These are phyloP conservation scores for Megaustenia siamemsis DNA, from an alignment of 2,888 invertebrate genomes.

Conservation along the genomic window DNA sequence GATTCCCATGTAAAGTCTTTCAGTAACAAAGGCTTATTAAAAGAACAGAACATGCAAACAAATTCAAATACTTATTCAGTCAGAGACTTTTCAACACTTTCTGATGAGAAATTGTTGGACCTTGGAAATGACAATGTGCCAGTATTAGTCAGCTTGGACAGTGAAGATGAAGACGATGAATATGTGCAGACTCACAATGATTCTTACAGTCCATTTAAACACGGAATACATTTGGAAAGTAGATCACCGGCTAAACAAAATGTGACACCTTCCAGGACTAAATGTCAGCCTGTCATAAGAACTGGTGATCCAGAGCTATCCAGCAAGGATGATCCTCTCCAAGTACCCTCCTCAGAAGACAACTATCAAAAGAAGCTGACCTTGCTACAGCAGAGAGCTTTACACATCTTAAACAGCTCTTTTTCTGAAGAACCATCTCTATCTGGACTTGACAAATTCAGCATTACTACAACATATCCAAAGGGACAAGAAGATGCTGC, in stretches of 20 bases:
- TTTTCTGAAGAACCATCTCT: neutral
- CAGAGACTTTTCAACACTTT: neutral
- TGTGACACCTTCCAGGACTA: neutral
- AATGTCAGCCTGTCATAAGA: neutral
- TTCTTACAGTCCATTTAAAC: conserved; percentile 31
- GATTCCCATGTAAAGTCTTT: neutral
- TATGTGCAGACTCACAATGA: conserved; percentile 10
- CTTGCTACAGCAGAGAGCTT: conserved; percentile 21
- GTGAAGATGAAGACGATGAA: conserved; percentile 18
- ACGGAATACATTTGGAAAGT: conserved; percentile 28
- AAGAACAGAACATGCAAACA: neutral
- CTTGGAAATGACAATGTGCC: neutral
- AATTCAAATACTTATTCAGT: neutral
- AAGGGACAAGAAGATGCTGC: neutral
- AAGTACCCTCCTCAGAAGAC: neutral
- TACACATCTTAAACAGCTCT: neutral
- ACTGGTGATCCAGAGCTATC: neutral
- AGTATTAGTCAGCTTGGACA: neutral
- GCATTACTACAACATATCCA: neutral
- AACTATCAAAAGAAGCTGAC: conserved; percentile 12
- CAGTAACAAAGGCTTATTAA: neutral
- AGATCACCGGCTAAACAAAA: conserved; percentile 10
- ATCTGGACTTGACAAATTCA: neutral
- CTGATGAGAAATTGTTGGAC: conserved; percentile 22
- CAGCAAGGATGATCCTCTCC: neutral